Conservation (phyloP, 2,888 invertebrate species). For the Plagodis dolabraria region DNA sequence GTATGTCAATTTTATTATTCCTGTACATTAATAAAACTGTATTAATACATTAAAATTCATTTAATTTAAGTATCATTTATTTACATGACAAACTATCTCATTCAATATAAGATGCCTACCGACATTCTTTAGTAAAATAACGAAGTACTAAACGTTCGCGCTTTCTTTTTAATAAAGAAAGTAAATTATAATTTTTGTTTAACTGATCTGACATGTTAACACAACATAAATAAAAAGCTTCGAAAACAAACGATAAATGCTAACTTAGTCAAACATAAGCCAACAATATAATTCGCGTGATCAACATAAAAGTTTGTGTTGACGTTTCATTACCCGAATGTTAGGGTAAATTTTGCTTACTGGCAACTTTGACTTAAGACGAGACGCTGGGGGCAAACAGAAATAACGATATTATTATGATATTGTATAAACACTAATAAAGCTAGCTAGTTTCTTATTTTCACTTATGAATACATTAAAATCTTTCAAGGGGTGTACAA, state of each 20-base stretch:
- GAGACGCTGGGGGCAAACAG: constrained; percentile 17
- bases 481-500: no score
- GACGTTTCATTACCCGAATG: constrained; percentile 30
- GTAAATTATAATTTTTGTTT: not conserved
- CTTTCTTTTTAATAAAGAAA: no score
- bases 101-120: no score
- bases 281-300: constrained; percentile 7
- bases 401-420: constrained; percentile 3
- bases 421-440: not conserved
- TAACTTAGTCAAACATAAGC: constrained; percentile 6
- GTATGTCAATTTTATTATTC: no score
- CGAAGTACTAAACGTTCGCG: no score
- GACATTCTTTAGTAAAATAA: no score
- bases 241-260: constrained; percentile 4
- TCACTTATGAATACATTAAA: no score
- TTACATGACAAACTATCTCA: no score
- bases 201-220: not conserved
- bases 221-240: constrained; percentile 5
- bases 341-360: constrained; percentile 32
- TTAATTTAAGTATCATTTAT: no score
- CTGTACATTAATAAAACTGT: no score
- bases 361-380: constrained; percentile 25
- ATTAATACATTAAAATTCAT: no score
- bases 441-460: not conserved
- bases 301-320: constrained; percentile 31